A percentile compares a stretch with the other conserved stretches of the same genome.
Conservation (phyloP, 2,888 invertebrate genomes). For the Catonia carolina region DNA sequence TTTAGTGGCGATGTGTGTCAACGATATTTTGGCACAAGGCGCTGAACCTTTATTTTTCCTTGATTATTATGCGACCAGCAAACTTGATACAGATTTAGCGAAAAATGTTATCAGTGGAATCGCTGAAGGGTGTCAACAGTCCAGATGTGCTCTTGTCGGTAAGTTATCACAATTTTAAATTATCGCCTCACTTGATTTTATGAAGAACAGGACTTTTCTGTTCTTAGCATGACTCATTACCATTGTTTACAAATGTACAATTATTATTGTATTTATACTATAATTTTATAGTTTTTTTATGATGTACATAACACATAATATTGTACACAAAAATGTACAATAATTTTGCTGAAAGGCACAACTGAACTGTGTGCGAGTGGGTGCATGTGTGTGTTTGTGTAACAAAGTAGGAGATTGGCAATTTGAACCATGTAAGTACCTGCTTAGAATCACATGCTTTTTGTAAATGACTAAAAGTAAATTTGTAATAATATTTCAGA, state of each 20-base stretch:
- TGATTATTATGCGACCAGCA: conserved; percentile 93
- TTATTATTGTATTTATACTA: too few relatives aligned
- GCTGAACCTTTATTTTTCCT: conserved; percentile 94
- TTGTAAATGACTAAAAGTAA: too few relatives aligned
- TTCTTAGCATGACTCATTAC: neutral
- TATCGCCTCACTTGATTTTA: neutral
- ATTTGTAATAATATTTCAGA: too few relatives aligned
- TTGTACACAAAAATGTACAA: too few relatives aligned
- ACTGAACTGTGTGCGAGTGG: too few relatives aligned
- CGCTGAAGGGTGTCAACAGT: conserved; percentile 75
- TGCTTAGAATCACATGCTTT: too few relatives aligned
- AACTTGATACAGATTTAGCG: conserved; percentile 69
- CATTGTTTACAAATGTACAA: neutral
- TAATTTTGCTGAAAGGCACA: too few relatives aligned
- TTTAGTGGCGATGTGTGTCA: conserved; percentile 96
- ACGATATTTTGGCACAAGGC: conserved; percentile 91
- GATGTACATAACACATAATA: too few relatives aligned
- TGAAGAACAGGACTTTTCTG: too few relatives aligned
- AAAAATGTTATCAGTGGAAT: conserved; percentile 77
- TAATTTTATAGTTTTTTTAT: neutral
- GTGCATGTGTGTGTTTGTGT: too few relatives aligned
- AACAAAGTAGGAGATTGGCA: too few relatives aligned
- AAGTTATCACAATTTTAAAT: conserved; percentile 35
- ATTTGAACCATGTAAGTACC: too few relatives aligned
- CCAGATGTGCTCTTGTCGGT: conserved; percentile 88